Evolutionary conservation across 2,797 vertebrate genomes (phyloP).

Genomic region (Hipposideros larvatus): DNA sequence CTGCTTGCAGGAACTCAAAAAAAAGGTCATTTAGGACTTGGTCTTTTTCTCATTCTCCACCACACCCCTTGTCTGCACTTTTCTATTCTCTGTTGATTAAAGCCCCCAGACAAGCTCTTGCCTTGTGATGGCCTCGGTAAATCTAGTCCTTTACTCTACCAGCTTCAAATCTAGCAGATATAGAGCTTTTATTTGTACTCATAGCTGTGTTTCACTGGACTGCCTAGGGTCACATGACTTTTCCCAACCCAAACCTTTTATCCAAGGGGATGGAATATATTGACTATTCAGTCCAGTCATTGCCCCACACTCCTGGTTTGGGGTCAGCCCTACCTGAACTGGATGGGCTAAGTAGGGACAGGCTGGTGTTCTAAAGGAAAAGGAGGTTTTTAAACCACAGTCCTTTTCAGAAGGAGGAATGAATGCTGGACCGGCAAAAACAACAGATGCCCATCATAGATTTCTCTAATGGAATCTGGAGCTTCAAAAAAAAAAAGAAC

Average conservation of each 20-base stretch:
- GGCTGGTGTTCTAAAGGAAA: neutral
- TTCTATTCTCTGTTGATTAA: neutral
- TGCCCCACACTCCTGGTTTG: neutral
- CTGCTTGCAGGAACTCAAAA: neutral
- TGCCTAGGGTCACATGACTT: neutral
- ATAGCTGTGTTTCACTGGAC: neutral
- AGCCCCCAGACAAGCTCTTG: neutral
- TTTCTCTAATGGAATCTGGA: conserved; percentile 16
- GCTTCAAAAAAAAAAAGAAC: neutral
- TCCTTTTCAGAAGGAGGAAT: neutral
- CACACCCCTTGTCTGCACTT: neutral
- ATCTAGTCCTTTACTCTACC: neutral
- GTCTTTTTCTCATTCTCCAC: neutral
- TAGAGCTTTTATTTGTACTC: neutral
- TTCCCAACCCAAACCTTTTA: neutral
- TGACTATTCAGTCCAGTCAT: neutral
- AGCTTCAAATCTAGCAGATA: neutral
- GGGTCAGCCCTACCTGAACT: neutral
- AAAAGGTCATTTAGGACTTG: neutral
- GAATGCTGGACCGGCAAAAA: neutral
- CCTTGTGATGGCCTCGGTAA: neutral
- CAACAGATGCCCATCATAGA: neutral
- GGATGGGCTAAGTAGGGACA: neutral
- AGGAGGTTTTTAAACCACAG: neutral
- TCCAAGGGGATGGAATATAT: neutral